phyloP scores from a whole-genome alignment of 2,797 vertebrate species.

The Muraenolepis orangiensis region DNA sequence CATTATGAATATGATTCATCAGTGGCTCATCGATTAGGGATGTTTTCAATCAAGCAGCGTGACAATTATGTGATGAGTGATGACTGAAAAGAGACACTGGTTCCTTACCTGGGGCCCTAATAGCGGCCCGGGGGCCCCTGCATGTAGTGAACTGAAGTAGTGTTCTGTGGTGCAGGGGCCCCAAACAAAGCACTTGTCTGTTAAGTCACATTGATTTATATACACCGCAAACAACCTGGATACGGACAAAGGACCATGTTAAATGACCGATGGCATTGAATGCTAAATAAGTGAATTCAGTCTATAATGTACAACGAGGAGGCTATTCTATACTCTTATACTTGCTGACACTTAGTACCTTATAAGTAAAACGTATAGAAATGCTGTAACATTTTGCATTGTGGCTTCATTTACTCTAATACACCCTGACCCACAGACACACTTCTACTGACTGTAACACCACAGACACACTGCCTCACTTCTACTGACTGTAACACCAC shows the following conservation, averaged over 20 bases:
- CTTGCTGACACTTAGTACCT: no score
- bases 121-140: no score
- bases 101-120: no score
- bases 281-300: background rate
- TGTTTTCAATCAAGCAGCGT: no score
- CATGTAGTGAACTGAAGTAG: no score
- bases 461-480: slow-evolving; percentile 40
- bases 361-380: background rate
- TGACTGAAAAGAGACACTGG: no score
- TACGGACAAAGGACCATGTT: slow-evolving; percentile 5
- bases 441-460: slow-evolving; percentile 22
- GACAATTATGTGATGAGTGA: no score
- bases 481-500: slow-evolving; percentile 17
- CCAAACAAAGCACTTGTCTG: background rate
- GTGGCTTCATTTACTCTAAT: background rate
- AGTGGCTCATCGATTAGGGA: no score
- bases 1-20: no score
- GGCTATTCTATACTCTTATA: background rate
- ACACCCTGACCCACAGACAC: slow-evolving; percentile 39
- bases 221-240: background rate
- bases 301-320: background rate
- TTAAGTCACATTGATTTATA: background rate
- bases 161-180: background rate
- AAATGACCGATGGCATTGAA: background rate
- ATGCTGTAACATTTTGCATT: slow-evolving; percentile 12